Percentiles rank a stretch among this genome's conserved stretches.
Evolutionary conservation across 2,113 vertebrate genomes (phyloP).

Genomic region (Columba janthina): DNA sequence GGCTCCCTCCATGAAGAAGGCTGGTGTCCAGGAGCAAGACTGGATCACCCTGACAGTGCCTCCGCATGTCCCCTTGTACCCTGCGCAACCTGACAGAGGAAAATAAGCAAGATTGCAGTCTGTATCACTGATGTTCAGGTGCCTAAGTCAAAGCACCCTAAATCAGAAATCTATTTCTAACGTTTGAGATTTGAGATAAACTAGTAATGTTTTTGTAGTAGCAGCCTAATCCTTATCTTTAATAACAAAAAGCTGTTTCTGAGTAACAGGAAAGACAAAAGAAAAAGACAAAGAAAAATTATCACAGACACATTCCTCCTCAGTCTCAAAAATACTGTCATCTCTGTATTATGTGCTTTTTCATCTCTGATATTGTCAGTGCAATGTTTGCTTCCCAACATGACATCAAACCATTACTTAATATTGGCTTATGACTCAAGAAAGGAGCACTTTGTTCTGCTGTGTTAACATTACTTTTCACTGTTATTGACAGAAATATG

Average conservation of each 20-base stretch:
- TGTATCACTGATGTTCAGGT: background rate
- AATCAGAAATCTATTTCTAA: background rate
- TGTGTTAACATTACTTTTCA: background rate
- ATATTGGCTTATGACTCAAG: background rate
- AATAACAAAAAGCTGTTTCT: background rate
- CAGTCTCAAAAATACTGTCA: background rate
- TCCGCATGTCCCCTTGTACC: background rate
- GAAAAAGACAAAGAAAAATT: background rate
- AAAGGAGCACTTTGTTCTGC: background rate
- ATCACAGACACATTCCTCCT: background rate
- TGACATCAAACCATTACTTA: background rate
- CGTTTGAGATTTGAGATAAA: background rate
- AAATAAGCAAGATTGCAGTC: background rate
- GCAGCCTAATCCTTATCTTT: background rate
- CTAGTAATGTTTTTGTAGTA: background rate
- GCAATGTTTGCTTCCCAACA: background rate
- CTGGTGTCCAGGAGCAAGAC: too few relatives aligned
- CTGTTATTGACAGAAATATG: background rate
- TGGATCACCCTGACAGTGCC: background rate
- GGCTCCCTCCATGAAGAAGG: background rate
- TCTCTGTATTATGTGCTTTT: accelerated
- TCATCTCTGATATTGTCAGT: background rate
- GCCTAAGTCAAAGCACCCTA: background rate
- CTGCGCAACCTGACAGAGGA: background rate
- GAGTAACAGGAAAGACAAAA: background rate